Percentiles rank a stretch among this genome's conserved stretches.
These are phyloP conservation scores for Ceratitis capitata DNA, from an alignment of 1,140 invertebrate genomes.

Conservation along the genomic window DNA sequence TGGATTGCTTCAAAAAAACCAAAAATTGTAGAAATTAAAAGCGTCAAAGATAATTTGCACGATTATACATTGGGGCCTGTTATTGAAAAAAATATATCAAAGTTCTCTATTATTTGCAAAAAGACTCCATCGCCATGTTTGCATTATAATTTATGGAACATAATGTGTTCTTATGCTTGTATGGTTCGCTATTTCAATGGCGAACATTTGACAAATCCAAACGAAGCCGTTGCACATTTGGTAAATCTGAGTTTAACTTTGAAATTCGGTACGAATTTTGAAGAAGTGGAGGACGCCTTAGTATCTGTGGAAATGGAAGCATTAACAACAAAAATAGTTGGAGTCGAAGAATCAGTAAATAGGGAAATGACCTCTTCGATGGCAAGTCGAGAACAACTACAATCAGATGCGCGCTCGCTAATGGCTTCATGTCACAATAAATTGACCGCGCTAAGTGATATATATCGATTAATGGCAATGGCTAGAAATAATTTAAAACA, in stretches of 20 bases:
- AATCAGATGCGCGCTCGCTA: conserved; percentile 52
- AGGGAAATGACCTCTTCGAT: conserved; percentile 45
- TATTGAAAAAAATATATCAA: conserved; percentile 64
- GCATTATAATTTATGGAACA: conserved; percentile 76
- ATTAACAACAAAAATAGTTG: conserved; percentile 50
- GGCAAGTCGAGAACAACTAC: conserved; percentile 51
- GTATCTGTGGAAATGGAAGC: conserved; percentile 70
- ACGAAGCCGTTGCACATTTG: conserved; percentile 70
- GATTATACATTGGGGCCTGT: conserved; percentile 42
- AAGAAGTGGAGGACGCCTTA: conserved; percentile 70
- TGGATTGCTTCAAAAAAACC: conserved; percentile 69
- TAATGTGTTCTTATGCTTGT: conserved; percentile 75
- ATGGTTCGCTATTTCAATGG: conserved; percentile 75
- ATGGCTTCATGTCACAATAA: conserved; percentile 53
- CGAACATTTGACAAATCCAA: conserved; percentile 71
- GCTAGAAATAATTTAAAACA: conserved; percentile 59
- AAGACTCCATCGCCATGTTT: conserved; percentile 71
- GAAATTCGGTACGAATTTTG: conserved; percentile 71
- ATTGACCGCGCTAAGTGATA: conserved; percentile 70
- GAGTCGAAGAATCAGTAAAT: conserved; percentile 49
- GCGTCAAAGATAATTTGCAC: conserved; percentile 41
- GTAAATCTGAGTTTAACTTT: conserved; percentile 72
- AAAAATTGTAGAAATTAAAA: conserved; percentile 67
- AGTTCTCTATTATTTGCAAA: conserved; percentile 69
- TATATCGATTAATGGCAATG: conserved; percentile 68